phyloP scores from a whole-genome alignment of 2,888 invertebrate genomes.

The Anagyrus pseudococci region DNA sequence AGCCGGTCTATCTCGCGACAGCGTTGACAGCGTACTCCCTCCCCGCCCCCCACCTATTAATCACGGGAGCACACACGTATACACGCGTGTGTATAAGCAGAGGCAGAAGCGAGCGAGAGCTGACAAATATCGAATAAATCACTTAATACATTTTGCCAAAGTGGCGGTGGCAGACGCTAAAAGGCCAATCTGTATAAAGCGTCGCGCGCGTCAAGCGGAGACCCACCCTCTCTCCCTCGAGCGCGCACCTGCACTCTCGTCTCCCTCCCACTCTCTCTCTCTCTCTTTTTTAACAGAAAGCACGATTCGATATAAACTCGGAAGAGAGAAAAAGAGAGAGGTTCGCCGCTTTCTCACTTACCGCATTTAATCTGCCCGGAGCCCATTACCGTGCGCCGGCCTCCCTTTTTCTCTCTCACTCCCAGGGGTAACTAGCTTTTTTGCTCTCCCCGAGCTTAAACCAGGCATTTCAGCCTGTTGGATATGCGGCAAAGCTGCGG shows the following conservation, averaged over 20 bases:
- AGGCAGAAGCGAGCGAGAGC: conserved; percentile 5
- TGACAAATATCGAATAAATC: conserved; percentile 57
- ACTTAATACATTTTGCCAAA: conserved; percentile 52
- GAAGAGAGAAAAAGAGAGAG: no score
- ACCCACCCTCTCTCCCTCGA: background rate
- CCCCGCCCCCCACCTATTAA: no score
- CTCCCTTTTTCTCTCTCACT: no score
- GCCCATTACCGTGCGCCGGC: conserved; percentile 30
- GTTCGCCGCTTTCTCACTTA: conserved; percentile 21
- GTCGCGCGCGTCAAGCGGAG: conserved; percentile 21
- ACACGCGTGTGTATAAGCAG: background rate
- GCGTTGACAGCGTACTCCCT: no score
- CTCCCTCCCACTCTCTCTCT: background rate
- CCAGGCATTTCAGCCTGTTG: conserved; percentile 25
- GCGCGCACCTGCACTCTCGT: background rate
- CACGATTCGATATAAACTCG: conserved; percentile 33
- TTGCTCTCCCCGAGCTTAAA: conserved; percentile 24
- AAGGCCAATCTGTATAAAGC: conserved; percentile 47
- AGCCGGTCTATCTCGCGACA: background rate
- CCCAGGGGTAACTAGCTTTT: background rate
- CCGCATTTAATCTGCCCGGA: conserved; percentile 30
- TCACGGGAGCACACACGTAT: background rate
- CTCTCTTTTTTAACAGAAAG: conserved; percentile 32
- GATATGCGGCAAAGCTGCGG: conserved; percentile 11
- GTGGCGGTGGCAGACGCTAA: conserved; percentile 51